These are phyloP conservation scores for Catocala nupta DNA, from an alignment of 2,888 invertebrate species.

Conservation along the genomic window DNA sequence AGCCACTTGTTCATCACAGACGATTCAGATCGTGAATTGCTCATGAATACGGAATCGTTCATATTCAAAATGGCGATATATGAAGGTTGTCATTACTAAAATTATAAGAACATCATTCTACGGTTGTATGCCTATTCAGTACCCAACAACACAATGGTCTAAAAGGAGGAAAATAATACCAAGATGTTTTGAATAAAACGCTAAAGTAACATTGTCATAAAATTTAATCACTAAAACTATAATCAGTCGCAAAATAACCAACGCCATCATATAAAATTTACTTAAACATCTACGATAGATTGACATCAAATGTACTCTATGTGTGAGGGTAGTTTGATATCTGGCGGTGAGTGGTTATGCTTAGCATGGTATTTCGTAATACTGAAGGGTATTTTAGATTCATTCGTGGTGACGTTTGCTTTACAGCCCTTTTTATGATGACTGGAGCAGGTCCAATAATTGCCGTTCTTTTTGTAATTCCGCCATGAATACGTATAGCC, in stretches of 20 bases:
- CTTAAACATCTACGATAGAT: not conserved
- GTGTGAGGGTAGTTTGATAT: constrained; percentile 51
- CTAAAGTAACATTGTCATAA: constrained; percentile 22
- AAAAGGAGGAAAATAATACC: too few species aligned
- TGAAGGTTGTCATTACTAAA: too few species aligned
- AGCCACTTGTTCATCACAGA: too few species aligned
- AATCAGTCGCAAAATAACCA: constrained; percentile 18
- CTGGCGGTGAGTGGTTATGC: constrained; percentile 67
- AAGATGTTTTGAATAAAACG: constrained; percentile 28
- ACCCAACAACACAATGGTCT: too few species aligned
- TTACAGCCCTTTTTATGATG: constrained; percentile 76
- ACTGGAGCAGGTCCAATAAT: constrained; percentile 77
- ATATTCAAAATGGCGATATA: too few species aligned
- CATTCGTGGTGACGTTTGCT: constrained; percentile 66
- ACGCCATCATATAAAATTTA: constrained; percentile 17
- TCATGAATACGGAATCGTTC: too few species aligned
- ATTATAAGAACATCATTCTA: too few species aligned
- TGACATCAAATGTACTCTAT: constrained; percentile 49
- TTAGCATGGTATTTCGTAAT: constrained; percentile 55
- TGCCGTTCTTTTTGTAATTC: constrained; percentile 64
- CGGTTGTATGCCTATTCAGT: too few species aligned
- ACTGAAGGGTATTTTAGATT: constrained; percentile 53
- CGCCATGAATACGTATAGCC: constrained; percentile 73
- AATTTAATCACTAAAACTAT: constrained; percentile 17
- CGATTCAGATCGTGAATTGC: too few species aligned